Base-by-base conservation (phyloP, 2,888 invertebrate genomes). In the Smittia aterrima region DNA sequence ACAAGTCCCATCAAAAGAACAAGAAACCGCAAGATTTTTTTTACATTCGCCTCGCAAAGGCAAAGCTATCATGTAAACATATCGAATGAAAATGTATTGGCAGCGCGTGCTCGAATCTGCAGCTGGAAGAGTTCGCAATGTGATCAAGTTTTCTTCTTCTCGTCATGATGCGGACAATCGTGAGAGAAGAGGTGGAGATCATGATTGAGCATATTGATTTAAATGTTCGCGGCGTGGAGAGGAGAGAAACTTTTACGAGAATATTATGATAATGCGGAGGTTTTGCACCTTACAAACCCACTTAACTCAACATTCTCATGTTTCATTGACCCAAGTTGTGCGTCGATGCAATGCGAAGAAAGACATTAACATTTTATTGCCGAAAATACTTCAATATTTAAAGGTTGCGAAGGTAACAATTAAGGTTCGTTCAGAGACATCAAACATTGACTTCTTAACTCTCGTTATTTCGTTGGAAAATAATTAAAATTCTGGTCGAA, bases 61-160 rank as follows among this genome's bases (percentile, higher is more conserved):
- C 32, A 32, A 32, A 32, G 11, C 2, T 2, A 47, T n/a, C 47
- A 47, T 47, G 32, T 47, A 47, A 47, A 47, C 47, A 47, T 32
- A 32, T 32, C 32, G 32, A 32, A 32, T 32, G 32, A 32, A 32
- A 32, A 32, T n/a, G 16, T 11, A 47, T 47, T 11, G 16, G 22
- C 54, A 70, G 70, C 70, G 53, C 70, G 70, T 70, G 70, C 53
- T 54, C 70, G 7, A 27, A 54, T 68, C 11, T 70, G 70, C 70
- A 70, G 70, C 70, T 70, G 70, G 32, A 70, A 53, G 53, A 70
- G 24, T 68, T 20, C 41, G 16, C 47, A 47, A 47, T n/a, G 47
- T 47, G 47, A 68, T 41, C 47, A 70, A 68, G 27, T 27, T 54
- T 70, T 70, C 54, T 47, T 47, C 47, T 47, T 47, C n/a, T 47